Evolutionary conservation across 2,888 invertebrate species (phyloP).

Genomic region (Ectemnius cavifrons): DNA sequence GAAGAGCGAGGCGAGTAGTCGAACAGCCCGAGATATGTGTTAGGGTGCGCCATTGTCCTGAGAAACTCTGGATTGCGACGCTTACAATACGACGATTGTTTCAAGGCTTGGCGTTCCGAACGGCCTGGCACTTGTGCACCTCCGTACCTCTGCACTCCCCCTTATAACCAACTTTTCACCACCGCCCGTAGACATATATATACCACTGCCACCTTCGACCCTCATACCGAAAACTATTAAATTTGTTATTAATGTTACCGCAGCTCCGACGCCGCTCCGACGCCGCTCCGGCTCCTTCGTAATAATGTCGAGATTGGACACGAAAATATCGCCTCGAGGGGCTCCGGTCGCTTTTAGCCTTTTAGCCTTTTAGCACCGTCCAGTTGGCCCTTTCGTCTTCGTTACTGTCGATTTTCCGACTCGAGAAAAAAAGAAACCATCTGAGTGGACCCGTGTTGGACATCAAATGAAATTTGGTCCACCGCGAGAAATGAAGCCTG

Average conservation of each 20-base stretch:
- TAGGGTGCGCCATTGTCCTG: constrained; percentile 70
- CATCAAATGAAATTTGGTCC: no score
- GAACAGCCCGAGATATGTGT: constrained; percentile 68
- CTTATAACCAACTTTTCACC: no score
- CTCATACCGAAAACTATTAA: constrained; percentile 67
- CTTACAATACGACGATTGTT: constrained; percentile 76
- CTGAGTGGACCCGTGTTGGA: no score
- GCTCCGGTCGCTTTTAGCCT: constrained; percentile 21
- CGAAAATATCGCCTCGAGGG: constrained; percentile 65
- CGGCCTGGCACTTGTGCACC: constrained; percentile 55
- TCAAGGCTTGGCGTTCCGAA: constrained; percentile 68
- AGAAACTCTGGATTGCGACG: constrained; percentile 69
- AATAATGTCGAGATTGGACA: constrained; percentile 11
- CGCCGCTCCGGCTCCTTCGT: constrained; percentile 24
- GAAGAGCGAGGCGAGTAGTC: constrained; percentile 38
- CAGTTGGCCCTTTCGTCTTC: neutral
- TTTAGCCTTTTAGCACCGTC: neutral
- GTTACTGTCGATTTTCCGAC: constrained; percentile 2
- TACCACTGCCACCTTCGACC: constrained; percentile 46
- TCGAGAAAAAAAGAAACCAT: no score
- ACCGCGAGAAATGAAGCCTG: no score
- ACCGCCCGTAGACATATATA: neutral
- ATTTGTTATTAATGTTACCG: constrained; percentile 70
- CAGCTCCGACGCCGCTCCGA: constrained; percentile 33
- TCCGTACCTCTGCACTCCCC: neutral